Evolutionary conservation across 2,888 invertebrate species (phyloP), one percentile per base, ranked within the genome.

Genomic region (Ormyrus labotus): DNA sequence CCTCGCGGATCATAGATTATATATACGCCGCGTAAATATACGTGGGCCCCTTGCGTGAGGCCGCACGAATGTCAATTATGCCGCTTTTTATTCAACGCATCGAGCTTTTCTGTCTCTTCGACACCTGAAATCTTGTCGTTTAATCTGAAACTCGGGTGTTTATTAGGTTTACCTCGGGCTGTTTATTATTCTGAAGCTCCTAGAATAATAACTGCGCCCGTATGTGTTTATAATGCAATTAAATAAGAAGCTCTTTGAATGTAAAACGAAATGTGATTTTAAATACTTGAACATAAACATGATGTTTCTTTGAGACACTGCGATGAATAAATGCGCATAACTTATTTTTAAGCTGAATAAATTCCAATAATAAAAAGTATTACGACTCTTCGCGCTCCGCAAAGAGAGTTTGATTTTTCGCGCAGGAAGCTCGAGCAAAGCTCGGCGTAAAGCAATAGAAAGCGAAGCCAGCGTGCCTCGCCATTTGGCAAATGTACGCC

Each of bases 11-110:
- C 77, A 48, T 69, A 63, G 48, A 65, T 61, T 63, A 61, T 53
- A 53, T 51, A 81, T 83, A 63, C 70, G 73, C 58, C 74, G 48
- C 63, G 63, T 45, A 64, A 48, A 50, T 64, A 34, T 34, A 64
- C 64, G 64, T 64, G 64, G n/a, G n/a, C 64, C 6, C 50, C 47
- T 61, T 63, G 68, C 65, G 78, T 69, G 65, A 53, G 34, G 45
- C 13, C 10, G n/a, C 5, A 19, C 55, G 74, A 65, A 74, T 74
- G 74, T 65, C 74, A 65, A 74, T 74, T 45, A 47, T 19, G 6
- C 50, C 48, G 13, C 51, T 61, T 61, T 61, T 71, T 53, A 71
- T 71, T 71, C 61, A 13, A 9, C 8, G 71, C 60, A 10, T 6
- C 71, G 69, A 0, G 57, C 58, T 50, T 65, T 69, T 45, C 69